Base-by-base conservation (phyloP, 2,888 invertebrate species). In the Nematopogon swammerdamellus region DNA sequence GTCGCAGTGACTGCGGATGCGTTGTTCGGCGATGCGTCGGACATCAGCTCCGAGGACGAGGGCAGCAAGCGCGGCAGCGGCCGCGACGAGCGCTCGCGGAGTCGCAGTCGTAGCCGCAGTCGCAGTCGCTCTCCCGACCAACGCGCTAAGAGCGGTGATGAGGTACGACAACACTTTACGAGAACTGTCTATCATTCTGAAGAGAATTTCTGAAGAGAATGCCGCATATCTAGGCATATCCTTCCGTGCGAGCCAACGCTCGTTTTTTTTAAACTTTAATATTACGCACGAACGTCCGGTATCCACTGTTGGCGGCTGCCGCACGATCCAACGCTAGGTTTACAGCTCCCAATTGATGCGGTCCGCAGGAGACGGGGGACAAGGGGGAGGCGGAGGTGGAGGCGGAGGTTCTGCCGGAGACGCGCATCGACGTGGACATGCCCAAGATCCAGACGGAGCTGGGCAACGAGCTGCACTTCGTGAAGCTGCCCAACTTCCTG, bases 401-500 rank as follows among this genome's bases (percentile, higher is more conserved):
- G 61, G 85, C 85, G 1, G 92, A 93, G 61, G 89, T 86, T 14
- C 82, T 90, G 17, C 95, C 94, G 1, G 97, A 97, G 72, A 97
- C 96, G 0, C 82, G 95, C 57, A 97, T 98, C 51, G 96, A 97
- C 60, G 97, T 97, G 1, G 95, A 97, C 77, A 96, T 98, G 68
- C 97, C 97, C 1, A 90, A 95, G 72, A 97, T 98, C 52, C 88
- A 88, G 59, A 93, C 95, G 1, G 93, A 97, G 71, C 80, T 97
- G 1, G 97, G 97, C 48, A 88, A 87, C 56, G 95, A 95, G 63
- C 84, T 97, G 60, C 94, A 97, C 68, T 97, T 97, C 60, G 95
- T 98, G 0, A 97, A 98, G 67, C 73, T 99, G 51, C 99, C 99
- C 2, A 99, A 99, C 73, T 99, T 99, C 72, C 85, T 99, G 62